Evolutionary conservation across 2,113 vertebrate genomes (phyloP).

Genomic region (Lontra canadensis): DNA sequence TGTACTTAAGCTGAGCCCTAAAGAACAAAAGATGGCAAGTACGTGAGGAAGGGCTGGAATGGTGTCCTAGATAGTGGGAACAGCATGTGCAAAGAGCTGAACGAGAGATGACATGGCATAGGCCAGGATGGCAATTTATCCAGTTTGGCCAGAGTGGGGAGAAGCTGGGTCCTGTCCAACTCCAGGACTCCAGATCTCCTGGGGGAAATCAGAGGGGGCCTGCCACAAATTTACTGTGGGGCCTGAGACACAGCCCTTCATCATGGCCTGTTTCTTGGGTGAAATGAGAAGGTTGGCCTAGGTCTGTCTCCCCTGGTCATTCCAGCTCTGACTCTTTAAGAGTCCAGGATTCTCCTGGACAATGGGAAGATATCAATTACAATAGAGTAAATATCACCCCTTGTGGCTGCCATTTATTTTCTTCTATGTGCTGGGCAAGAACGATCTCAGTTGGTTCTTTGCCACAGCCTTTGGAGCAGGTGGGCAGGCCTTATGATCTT

Average conservation of each 20-base stretch:
- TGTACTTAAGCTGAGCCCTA: background rate
- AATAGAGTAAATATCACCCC: too few species aligned
- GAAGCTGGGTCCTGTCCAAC: background rate
- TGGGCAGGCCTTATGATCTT: background rate
- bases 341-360: background rate
- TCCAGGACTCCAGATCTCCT: background rate
- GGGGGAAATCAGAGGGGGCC: background rate
- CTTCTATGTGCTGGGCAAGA: background rate
- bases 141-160: background rate
- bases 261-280: background rate
- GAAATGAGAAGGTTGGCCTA: background rate
- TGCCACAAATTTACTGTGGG: background rate
- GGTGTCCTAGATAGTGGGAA: background rate
- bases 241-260: background rate
- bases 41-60: background rate
- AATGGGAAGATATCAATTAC: too few species aligned
- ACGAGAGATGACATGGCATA: fast-evolving
- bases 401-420: background rate
- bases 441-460: background rate
- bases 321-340: background rate
- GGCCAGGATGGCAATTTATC: background rate
- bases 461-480: background rate
- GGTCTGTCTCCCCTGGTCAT: background rate
- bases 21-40: background rate
- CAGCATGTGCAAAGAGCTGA: background rate